Evolutionary conservation across 2,797 vertebrate genomes (phyloP).

Genomic region (Nannoperca obscura): DNA sequence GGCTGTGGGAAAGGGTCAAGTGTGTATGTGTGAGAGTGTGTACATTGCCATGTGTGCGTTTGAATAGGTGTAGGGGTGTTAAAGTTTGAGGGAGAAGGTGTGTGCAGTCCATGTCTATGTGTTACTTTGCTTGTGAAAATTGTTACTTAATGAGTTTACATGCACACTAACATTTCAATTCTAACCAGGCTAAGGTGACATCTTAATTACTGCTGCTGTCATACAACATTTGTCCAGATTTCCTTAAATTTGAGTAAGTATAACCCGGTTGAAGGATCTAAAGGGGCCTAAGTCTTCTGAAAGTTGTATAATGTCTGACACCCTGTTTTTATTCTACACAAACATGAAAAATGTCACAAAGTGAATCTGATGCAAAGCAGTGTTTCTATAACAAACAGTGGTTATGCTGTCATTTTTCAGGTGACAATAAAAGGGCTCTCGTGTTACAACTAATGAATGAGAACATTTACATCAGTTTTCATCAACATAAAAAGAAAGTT

Average conservation of each 20-base stretch:
- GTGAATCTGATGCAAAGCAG: background rate
- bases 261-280: background rate
- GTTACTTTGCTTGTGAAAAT: background rate
- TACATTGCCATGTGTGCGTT: background rate
- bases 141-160: background rate
- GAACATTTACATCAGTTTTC: background rate
- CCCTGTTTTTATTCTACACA: background rate
- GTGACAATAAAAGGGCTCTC: background rate
- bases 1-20: background rate
- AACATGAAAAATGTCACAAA: background rate
- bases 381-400: background rate
- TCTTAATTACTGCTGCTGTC: slow-evolving; percentile 1
- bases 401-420: background rate
- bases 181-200: background rate
- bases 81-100: slow-evolving; percentile 3
- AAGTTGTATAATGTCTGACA: background rate
- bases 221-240: background rate
- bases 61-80: background rate
- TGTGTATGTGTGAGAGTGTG: background rate
- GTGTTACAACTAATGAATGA: background rate
- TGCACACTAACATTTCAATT: background rate
- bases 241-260: background rate
- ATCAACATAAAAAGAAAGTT: background rate
- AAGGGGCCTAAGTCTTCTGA: background rate
- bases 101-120: background rate